phyloP scores from a whole-genome alignment of 2,797 vertebrate species.

The Naso thynnoides region DNA sequence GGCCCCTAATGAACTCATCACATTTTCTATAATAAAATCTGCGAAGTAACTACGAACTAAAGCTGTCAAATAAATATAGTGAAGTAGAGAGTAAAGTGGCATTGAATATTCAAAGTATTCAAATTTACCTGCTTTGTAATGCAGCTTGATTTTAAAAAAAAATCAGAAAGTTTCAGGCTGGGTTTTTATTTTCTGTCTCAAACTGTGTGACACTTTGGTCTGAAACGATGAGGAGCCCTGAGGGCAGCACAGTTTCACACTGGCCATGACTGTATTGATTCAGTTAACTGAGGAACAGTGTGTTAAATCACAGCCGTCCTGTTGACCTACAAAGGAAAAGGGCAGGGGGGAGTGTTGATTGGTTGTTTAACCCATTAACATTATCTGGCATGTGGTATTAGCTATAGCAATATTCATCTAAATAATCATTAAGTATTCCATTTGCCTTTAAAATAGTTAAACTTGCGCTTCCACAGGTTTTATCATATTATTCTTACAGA shows the following conservation, averaged over 20 bases:
- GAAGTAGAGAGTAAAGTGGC: too few relatives aligned
- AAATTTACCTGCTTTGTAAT: too few relatives aligned
- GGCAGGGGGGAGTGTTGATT: accelerated
- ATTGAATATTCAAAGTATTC: too few relatives aligned
- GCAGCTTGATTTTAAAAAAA: too few relatives aligned
- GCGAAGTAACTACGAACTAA: too few relatives aligned
- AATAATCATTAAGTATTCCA: not conserved
- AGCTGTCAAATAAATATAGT: too few relatives aligned
- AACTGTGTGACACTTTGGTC: not conserved
- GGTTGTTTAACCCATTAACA: not conserved
- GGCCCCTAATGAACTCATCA: too few relatives aligned
- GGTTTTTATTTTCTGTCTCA: too few relatives aligned
- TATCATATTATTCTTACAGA: too few relatives aligned
- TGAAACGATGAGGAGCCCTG: not conserved
- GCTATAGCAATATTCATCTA: not conserved
- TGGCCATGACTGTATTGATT: constrained; percentile 8
- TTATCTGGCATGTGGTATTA: not conserved
- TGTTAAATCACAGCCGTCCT: constrained; percentile 4
- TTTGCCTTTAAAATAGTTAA: not conserved
- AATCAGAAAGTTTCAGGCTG: too few relatives aligned
- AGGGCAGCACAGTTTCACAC: constrained; percentile 6
- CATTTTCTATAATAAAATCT: too few relatives aligned
- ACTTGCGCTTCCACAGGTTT: not conserved
- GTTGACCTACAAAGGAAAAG: constrained; percentile 24
- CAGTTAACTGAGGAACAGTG: not conserved